A percentile compares a stretch with the other conserved stretches of the same genome.
Conservation (phyloP, 2,797 vertebrate genomes). For the Spheniscus humboldti region DNA sequence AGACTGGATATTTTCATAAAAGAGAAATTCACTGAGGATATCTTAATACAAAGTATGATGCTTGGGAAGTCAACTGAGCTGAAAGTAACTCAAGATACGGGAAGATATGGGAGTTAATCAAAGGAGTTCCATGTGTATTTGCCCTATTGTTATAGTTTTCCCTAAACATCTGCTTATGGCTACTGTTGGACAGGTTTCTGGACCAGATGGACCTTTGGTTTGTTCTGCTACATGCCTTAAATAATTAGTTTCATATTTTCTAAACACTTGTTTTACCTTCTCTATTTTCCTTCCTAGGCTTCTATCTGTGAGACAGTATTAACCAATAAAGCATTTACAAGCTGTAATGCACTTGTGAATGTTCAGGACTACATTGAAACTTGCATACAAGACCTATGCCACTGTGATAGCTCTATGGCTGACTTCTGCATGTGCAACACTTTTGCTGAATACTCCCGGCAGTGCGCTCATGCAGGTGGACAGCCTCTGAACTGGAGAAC, state of each 20-base stretch:
- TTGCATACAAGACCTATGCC: conserved; percentile 82
- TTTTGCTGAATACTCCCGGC: conserved; percentile 86
- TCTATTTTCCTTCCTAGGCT: not conserved
- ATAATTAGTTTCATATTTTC: not conserved
- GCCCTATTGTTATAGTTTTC: not conserved
- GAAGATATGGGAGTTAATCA: not conserved
- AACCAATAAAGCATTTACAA: conserved; percentile 67
- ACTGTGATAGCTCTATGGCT: conserved; percentile 64
- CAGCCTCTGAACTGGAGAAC: conserved; percentile 82
- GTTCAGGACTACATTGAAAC: conserved; percentile 75
- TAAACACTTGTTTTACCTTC: not conserved
- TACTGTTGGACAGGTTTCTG: not conserved
- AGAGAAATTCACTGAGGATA: not conserved
- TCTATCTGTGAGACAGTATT: conserved; percentile 77
- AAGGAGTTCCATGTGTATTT: not conserved
- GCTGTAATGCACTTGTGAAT: conserved; percentile 75
- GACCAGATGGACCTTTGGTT: not conserved
- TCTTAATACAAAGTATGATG: not conserved
- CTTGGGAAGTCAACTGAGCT: not conserved
- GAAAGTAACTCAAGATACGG: not conserved
- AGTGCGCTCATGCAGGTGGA: conserved; percentile 87
- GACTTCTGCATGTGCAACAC: conserved; percentile 82
- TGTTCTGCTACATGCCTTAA: not conserved
- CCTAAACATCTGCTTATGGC: not conserved
- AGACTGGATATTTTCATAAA: not conserved